Evolutionary conservation across 53 echinoderm and acorn worm species (phyloP).

Genomic region (Paelopatides confundens): DNA sequence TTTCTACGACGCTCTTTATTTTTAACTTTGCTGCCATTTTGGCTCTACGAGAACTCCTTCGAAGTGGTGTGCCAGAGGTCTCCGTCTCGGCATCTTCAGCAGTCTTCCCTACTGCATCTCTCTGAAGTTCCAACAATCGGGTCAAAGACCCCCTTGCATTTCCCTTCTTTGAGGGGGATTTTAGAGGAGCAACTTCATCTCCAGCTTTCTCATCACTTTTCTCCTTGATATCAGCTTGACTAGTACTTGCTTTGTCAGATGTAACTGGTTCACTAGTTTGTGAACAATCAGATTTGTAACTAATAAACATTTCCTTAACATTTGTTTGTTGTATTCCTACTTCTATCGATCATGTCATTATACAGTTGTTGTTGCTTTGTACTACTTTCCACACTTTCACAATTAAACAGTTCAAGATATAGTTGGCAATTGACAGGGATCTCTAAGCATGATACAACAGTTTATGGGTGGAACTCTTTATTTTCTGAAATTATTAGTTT

Average conservation of each 20-base stretch:
- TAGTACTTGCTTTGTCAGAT: not conserved
- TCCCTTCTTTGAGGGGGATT: not conserved
- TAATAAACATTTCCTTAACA: no score
- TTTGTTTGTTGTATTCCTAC: no score
- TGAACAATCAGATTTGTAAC: no score
- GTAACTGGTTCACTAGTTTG: no score
- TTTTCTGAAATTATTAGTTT: no score
- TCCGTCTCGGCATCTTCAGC: not conserved
- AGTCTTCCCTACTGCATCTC: conserved; percentile 2
- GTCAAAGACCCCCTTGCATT: not conserved
- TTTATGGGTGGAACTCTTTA: no score
- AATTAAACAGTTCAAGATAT: no score
- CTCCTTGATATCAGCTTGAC: not conserved
- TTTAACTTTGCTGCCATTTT: conserved; percentile 42
- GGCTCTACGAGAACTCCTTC: conserved; percentile 41
- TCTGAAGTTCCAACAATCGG: conserved; percentile 27
- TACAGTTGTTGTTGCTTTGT: no score
- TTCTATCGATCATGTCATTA: no score
- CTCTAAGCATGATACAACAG: no score
- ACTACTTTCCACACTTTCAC: no score
- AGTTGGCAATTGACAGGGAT: no score
- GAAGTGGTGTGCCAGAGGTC: not conserved
- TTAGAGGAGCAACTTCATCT: not conserved
- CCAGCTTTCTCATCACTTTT: not conserved
- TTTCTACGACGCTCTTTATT: conserved; percentile 44